Evolutionary conservation across 2,797 vertebrate genomes (phyloP), one percentile per base, ranked within the genome.

Genomic region (Enteromius fasciolatus): DNA sequence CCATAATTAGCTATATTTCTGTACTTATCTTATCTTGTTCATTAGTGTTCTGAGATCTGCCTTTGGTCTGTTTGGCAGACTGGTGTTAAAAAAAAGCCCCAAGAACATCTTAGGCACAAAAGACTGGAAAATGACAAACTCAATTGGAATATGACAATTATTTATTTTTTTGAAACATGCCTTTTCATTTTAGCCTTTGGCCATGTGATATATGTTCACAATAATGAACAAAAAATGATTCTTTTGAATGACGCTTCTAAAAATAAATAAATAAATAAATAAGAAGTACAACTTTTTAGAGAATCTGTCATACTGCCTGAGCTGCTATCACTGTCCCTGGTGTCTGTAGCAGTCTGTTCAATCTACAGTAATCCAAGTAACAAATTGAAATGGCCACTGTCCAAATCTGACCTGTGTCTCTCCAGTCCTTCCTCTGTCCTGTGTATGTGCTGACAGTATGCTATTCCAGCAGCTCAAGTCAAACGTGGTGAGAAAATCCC

Each of bases 371-470:
- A 80, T 44, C 84, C 20, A 59, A 83, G 86, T 86, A 87, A 88
- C 85, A 86, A 90, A 89, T 91, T 86, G 88, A 91, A 89, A 88
- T 89, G 84, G 87, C 88, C 78, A 68, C 48, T 15, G 20, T 89
- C 86, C 78, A 86, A 80, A 81, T 59, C 61, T 80, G 76, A 46
- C 76, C 77, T 83, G 76, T 76, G 73, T n/a, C n/a, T 61, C 80
- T 84, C 14, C 52, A 76, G 36, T 44, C 23, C 23, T 28, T 59
- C 14, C 52, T 59, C 36, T 44, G 14, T 15, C n/a, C 36, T 44
- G 36, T 44, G 23, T 28, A 20, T 76, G 36, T 76, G 36, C 17
- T 76, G 74, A 61, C 52, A 44, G 36, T 12, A 76, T 12, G 8
- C 36, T 76, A 10, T 61, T 76, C 74, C 36, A 20, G 23, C 15